Evolutionary conservation across 1,140 invertebrate genomes (phyloP).

Genomic region (Watersipora subatra): DNA sequence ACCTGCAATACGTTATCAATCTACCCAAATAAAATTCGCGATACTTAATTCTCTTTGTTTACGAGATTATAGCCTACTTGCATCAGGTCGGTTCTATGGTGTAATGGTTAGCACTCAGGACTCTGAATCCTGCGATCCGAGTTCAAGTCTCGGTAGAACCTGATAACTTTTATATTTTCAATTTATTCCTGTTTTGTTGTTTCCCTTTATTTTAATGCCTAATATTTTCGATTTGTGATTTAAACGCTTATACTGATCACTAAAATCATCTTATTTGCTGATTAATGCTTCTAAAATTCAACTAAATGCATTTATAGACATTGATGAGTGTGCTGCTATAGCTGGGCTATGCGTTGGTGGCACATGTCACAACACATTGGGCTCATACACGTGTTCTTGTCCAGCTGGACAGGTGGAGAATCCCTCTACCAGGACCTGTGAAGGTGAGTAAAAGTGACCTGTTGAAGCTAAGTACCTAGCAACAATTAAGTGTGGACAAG

Average conservation of each 20-base stretch:
- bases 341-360: constrained; percentile 49
- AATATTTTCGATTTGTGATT: too few relatives aligned
- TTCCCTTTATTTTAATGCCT: too few relatives aligned
- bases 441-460: constrained; percentile 32
- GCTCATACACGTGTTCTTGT: constrained; percentile 32
- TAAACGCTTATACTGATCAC: background rate
- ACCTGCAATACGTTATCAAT: too few relatives aligned
- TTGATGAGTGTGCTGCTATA: constrained; percentile 33
- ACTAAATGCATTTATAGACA: constrained; percentile 16
- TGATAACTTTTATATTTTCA: background rate
- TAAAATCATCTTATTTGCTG: constrained; percentile 1
- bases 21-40: too few relatives aligned
- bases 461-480: too few relatives aligned
- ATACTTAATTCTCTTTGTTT: too few relatives aligned
- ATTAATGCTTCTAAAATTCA: background rate
- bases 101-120: background rate
- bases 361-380: constrained; percentile 36
- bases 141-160: constrained; percentile 5
- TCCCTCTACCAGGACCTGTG: constrained; percentile 55
- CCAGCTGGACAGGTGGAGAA: constrained; percentile 50
- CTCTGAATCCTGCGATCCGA: constrained; percentile 2
- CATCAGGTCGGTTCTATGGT: background rate
- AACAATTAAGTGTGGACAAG: too few relatives aligned
- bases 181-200: background rate
- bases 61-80: too few relatives aligned